Evolutionary conservation across 2,888 invertebrate species (phyloP).

Genomic region (Hypomecis punctinalis): DNA sequence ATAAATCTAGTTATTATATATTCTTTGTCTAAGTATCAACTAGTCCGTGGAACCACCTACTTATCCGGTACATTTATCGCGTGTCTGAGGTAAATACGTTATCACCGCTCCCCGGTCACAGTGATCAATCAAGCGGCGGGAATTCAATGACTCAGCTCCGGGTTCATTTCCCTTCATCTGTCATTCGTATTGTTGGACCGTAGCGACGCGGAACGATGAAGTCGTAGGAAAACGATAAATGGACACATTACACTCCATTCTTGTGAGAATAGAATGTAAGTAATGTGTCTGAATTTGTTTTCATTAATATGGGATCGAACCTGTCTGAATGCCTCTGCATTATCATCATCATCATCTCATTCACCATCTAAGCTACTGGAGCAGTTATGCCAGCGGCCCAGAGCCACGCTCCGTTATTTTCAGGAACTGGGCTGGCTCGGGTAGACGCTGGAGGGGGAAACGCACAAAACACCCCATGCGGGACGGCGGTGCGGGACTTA

Average conservation of each 20-base stretch:
- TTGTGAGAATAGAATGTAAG: not conserved
- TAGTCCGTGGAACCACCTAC: not conserved
- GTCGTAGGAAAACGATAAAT: conserved; percentile 3
- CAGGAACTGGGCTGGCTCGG: no score
- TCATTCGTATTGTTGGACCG: conserved; percentile 45
- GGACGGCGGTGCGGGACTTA: no score
- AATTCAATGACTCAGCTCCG: conserved; percentile 52
- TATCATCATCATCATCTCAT: no score
- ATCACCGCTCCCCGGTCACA: conserved; percentile 5
- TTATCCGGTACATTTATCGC: conserved; percentile 8
- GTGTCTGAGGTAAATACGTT: conserved; percentile 17
- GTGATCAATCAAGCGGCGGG: conserved; percentile 32
- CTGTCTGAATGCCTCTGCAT: no score
- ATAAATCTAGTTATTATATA: no score
- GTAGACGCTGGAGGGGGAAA: no score
- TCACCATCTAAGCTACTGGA: no score
- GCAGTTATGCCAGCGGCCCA: no score
- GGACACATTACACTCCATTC: conserved; percentile 3
- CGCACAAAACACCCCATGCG: no score
- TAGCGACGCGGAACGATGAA: conserved; percentile 12
- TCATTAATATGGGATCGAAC: not conserved
- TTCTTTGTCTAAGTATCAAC: no score
- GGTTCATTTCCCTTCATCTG: conserved; percentile 46
- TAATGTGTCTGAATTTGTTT: not conserved
- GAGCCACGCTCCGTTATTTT: no score